Evolutionary conservation across 2,113 vertebrate species (phyloP), one percentile per base, ranked within the genome.

Genomic region (Nymphicus hollandicus): DNA sequence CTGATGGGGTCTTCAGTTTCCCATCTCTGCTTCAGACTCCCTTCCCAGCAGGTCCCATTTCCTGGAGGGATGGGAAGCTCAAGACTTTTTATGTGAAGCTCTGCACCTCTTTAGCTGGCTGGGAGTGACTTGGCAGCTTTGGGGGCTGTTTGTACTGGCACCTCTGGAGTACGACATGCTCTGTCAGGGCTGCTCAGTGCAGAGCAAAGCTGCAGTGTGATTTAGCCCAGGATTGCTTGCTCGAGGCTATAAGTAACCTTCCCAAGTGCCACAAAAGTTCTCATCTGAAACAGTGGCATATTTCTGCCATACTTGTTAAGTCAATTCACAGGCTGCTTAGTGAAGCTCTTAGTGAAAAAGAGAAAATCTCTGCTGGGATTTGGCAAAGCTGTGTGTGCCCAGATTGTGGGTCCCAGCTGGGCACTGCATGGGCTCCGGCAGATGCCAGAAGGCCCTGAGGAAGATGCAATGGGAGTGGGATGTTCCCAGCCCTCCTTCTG

Each of bases 181-280:
- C 55, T 78, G 85, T 63, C 27, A 22, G 65, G 81, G 82, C 95
- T 96, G 86, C 87, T 91, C 52, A 88, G 72, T 81, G 56, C 31
- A 2, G 93, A 95, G 95, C 89, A 17, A 52, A 93, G 93, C 87
- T 95, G 87, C 89, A 69, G 70, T 11, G 81, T 86, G 88, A 77
- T 66, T 80, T 61, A 77, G 91, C 88, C 88, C 2, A 0, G 84
- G 63, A 89, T 73, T 76, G 84, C 91, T 95, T 5, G 70, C 93
- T 92, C 6, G 11, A 25, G 91, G 94, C 93, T 96, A 96, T 91
- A 95, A 96, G 95, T 97, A 97, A 94, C 94, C 95, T 95, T 89
- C 70, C 73, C 41, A 3, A 80, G 81, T n/a, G 50, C 95, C 92
- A 77, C 87, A 33, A 69, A 96, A 94, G 84, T 82, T 95, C 83